Conservation (phyloP, 1,140 invertebrate genomes). For the Dendrolimus kikuchii region DNA sequence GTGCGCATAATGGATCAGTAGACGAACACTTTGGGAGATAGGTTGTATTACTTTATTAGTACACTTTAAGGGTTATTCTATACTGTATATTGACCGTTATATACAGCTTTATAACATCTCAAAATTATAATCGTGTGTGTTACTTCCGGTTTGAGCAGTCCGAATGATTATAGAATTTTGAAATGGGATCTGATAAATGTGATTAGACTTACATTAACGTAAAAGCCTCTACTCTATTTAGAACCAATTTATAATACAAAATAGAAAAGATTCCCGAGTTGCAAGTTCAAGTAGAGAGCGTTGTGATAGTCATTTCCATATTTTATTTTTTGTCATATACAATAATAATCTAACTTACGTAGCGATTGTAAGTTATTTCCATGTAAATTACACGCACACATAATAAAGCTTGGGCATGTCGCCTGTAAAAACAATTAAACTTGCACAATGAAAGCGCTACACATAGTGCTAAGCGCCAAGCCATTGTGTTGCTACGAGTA, state of each 20-base stretch:
- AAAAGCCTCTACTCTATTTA: too few relatives aligned
- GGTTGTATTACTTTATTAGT: constrained; percentile 17
- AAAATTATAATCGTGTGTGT: too few relatives aligned
- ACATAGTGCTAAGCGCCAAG: constrained; percentile 34
- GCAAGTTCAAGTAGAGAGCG: neutral
- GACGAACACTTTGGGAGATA: constrained; percentile 45
- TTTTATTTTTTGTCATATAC: neutral
- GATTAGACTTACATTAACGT: too few relatives aligned
- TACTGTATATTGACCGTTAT: too few relatives aligned
- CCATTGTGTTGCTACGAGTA: constrained; percentile 40
- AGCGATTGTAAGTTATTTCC: constrained; percentile 7
- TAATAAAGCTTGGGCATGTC: constrained; percentile 1
- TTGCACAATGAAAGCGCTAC: constrained; percentile 43
- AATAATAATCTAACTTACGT: neutral
- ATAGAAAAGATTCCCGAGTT: too few relatives aligned
- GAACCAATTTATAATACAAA: too few relatives aligned
- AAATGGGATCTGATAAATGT: too few relatives aligned
- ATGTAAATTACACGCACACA: constrained; percentile 12
- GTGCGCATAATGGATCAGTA: constrained; percentile 59
- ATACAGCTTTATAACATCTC: too few relatives aligned
- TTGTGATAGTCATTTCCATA: neutral
- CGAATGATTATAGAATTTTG: too few relatives aligned
- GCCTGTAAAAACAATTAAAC: constrained; percentile 50
- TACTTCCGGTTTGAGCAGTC: too few relatives aligned
- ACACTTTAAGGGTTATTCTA: constrained; percentile 17